Conservation (phyloP, 1,140 invertebrate species). For the Leptinotarsa defecta region DNA sequence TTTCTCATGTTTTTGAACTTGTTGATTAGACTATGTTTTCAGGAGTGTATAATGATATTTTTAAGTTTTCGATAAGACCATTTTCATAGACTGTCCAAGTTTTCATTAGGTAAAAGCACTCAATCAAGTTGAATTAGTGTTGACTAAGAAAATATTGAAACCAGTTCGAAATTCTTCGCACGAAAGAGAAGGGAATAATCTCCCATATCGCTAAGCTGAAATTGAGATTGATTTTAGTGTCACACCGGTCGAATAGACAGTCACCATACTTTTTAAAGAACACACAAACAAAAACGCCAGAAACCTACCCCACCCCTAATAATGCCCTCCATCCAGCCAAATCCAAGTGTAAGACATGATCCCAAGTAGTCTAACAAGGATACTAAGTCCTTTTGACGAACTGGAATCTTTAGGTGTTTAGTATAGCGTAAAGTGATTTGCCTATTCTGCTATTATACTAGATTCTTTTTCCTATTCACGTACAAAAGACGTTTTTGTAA, state of each 20-base stretch:
- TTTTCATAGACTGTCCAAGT: too few species aligned
- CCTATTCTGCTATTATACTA: constrained; percentile 40
- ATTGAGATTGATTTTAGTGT: too few species aligned
- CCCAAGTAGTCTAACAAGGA: constrained; percentile 33
- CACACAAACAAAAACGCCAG: constrained; percentile 8
- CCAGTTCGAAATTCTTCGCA: too few species aligned
- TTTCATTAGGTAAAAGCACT: too few species aligned
- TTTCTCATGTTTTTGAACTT: too few species aligned
- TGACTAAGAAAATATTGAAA: too few species aligned
- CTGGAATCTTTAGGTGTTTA: constrained; percentile 35
- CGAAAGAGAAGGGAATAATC: neutral
- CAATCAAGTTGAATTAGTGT: too few species aligned
- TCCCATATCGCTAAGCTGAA: too few species aligned
- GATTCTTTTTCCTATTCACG: constrained; percentile 30
- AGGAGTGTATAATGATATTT: too few species aligned
- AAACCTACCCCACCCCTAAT: constrained; percentile 2
- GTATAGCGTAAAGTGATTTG: constrained; percentile 44
- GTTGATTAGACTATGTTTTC: too few species aligned
- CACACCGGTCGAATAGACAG: neutral
- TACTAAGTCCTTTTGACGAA: constrained; percentile 28
- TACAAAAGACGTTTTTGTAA: constrained; percentile 36
- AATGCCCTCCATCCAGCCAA: constrained; percentile 11
- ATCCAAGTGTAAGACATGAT: constrained; percentile 27
- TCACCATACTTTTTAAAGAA: constrained; percentile 9
- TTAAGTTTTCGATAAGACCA: too few species aligned